Percentiles rank a stretch among this genome's conserved stretches.
Evolutionary conservation across 2,113 vertebrate genomes (phyloP).

Genomic region (Perccottus glenii): DNA sequence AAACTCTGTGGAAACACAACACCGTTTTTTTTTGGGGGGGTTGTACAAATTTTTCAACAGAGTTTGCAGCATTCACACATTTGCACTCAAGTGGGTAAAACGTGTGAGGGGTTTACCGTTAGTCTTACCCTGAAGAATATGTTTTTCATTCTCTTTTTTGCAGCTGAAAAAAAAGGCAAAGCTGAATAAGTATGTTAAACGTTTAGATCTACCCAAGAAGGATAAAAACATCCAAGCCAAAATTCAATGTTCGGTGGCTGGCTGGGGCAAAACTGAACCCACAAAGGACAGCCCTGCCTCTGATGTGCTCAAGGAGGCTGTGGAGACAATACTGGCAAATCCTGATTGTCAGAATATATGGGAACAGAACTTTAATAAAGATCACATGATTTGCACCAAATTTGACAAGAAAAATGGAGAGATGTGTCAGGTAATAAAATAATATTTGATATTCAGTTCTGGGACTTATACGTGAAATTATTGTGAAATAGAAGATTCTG

Average conservation of each 20-base stretch:
- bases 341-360: slow-evolving; percentile 40
- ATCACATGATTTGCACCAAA: slow-evolving; percentile 65
- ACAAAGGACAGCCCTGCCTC: accelerated
- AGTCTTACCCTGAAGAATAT: too few species aligned
- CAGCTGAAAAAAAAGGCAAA: slow-evolving; percentile 58
- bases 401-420: slow-evolving; percentile 36
- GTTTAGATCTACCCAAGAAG: slow-evolving; percentile 41
- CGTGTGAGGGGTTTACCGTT: neutral
- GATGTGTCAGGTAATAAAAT: slow-evolving; percentile 61
- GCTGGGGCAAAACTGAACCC: slow-evolving; percentile 54
- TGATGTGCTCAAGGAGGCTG: slow-evolving; percentile 55
- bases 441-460: neutral
- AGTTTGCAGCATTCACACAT: slow-evolving; percentile 3
- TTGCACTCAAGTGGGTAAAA: neutral
- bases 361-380: neutral
- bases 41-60: neutral
- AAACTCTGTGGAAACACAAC: neutral
- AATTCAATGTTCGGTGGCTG: slow-evolving; percentile 51
- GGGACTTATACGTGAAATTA: neutral
- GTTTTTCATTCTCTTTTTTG: neutral
- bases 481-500: neutral
- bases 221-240: slow-evolving; percentile 11
- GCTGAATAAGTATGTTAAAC: slow-evolving; percentile 44
- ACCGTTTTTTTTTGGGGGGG: too few species aligned
- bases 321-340: slow-evolving; percentile 10